Conservation (phyloP, 2,113 vertebrate species). For the Rhodinocichla rosea region DNA sequence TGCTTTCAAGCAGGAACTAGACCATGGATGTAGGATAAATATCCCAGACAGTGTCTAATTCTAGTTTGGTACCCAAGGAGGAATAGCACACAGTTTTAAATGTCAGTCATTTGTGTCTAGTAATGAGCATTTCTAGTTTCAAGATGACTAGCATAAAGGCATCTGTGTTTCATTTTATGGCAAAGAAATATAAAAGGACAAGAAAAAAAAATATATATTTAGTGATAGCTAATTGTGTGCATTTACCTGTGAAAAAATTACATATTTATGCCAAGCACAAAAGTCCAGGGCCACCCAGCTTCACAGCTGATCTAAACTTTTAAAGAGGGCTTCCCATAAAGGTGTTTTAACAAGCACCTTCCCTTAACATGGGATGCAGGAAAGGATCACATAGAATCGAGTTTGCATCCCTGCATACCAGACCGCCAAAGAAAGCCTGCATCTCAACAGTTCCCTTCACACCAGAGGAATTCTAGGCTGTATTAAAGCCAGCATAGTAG, state of each 20-base stretch:
- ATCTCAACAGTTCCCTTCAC: neutral
- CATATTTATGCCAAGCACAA: neutral
- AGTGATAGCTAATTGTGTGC: neutral
- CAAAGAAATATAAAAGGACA: neutral
- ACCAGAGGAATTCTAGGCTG: neutral
- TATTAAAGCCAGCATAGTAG: neutral
- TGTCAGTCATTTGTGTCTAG: neutral
- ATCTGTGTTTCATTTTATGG: neutral
- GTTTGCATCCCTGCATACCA: neutral
- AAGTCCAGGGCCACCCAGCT: neutral
- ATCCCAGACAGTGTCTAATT: neutral
- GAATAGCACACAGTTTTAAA: neutral
- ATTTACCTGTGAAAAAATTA: neutral
- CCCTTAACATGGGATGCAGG: neutral
- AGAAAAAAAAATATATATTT: neutral
- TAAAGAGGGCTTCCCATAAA: neutral
- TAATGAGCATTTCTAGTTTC: conserved; percentile 13
- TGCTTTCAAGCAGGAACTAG: neutral
- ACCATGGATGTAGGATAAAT: neutral
- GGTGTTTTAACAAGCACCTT: neutral
- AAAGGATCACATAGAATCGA: neutral
- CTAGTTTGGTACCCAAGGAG: neutral
- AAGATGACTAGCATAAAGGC: neutral
- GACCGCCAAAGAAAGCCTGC: neutral
- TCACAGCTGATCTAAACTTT: neutral